A percentile compares a stretch with the other conserved stretches of the same genome.
phyloP scores from a whole-genome alignment of 2,888 invertebrate genomes.

The Hipparchia semele region DNA sequence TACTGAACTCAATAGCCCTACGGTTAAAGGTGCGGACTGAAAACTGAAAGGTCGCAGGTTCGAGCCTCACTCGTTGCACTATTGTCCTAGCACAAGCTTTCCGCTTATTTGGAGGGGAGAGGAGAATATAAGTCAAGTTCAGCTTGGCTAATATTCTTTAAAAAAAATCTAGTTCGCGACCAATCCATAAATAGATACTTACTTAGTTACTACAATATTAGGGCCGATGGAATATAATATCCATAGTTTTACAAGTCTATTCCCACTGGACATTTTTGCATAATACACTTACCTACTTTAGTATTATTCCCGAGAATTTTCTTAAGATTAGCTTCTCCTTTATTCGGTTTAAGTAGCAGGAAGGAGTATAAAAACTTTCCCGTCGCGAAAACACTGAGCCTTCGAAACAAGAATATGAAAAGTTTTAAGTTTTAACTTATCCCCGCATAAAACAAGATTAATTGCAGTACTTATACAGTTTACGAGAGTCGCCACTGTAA shows the following conservation, averaged over 20 bases:
- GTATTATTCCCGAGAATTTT: slow-evolving; percentile 30
- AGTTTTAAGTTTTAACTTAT: slow-evolving; percentile 22
- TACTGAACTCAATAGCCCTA: too few relatives aligned
- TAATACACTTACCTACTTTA: slow-evolving; percentile 30
- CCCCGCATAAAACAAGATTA: slow-evolving; percentile 22
- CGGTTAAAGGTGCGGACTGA: too few relatives aligned
- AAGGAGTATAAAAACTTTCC: slow-evolving; percentile 33
- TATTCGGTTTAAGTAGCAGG: slow-evolving; percentile 31
- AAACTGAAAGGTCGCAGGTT: too few relatives aligned
- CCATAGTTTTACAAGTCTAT: slow-evolving; percentile 40
- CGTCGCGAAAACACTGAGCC: slow-evolving; percentile 23
- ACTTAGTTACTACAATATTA: too few relatives aligned
- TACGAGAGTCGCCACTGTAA: slow-evolving; percentile 12
- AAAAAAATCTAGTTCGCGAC: slow-evolving; percentile 50
- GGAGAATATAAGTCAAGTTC: too few relatives aligned
- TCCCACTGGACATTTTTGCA: slow-evolving; percentile 35
- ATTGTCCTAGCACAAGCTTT: slow-evolving; percentile 56
- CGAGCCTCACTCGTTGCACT: too few relatives aligned
- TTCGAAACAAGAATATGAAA: slow-evolving; percentile 27
- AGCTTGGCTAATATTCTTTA: too few relatives aligned
- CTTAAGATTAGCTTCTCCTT: slow-evolving; percentile 35
- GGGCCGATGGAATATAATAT: too few relatives aligned
- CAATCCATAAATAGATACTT: slow-evolving; percentile 44
- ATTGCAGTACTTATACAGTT: slow-evolving; percentile 24
- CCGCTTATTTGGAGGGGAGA: slow-evolving; percentile 12